phyloP scores from a whole-genome alignment of 2,113 vertebrate genomes.

The Ciconia maguari region DNA sequence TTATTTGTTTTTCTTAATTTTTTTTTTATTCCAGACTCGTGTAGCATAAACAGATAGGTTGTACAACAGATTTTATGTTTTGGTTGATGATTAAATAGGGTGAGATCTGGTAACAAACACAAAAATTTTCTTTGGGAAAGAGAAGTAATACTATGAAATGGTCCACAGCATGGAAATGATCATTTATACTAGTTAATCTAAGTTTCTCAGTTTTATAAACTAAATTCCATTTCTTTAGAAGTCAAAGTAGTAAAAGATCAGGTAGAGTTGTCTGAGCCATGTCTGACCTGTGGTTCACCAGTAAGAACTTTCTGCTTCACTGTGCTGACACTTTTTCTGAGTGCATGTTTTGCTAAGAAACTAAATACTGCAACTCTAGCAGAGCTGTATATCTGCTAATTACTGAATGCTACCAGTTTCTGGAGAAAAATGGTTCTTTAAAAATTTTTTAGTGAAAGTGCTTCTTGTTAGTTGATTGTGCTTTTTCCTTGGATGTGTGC shows the following conservation, averaged over 20 bases:
- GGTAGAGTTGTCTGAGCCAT: neutral
- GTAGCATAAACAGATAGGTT: neutral
- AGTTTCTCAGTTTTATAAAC: neutral
- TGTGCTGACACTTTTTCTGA: neutral
- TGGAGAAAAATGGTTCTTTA: neutral
- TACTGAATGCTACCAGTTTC: neutral
- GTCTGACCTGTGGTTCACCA: neutral
- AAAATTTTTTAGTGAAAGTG: neutral
- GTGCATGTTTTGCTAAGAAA: neutral
- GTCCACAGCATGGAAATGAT: neutral
- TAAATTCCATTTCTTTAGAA: neutral
- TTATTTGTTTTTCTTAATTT: neutral
- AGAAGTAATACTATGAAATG: neutral
- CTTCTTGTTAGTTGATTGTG: neutral
- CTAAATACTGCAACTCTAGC: neutral
- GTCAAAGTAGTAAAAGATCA: neutral
- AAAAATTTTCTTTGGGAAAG: neutral
- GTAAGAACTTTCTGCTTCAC: neutral
- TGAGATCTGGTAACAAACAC: neutral
- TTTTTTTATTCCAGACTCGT: neutral
- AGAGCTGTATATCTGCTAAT: neutral
- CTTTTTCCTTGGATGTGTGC: neutral
- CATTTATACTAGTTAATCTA: neutral
- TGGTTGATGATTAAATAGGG: neutral
- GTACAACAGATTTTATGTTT: neutral